Base-by-base conservation (phyloP, 2,797 vertebrate species). In the Glyptemys insculpta region DNA sequence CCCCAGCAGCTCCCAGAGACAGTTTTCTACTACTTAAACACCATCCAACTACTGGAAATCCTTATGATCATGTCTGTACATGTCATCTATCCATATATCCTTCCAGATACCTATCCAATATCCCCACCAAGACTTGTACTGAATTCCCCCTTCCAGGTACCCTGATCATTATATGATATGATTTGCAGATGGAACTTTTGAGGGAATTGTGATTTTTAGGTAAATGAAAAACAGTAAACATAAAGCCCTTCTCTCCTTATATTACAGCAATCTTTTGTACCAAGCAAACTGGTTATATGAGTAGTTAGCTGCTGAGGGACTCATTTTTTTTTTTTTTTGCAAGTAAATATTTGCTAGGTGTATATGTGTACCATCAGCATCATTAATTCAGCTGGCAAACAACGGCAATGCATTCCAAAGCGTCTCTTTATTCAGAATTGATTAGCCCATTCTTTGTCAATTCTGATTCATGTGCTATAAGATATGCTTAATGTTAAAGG, bases 301-400 rank as follows among this genome's bases (percentile, higher is more conserved):
- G 56, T 83, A 47, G 78, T 68, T 86, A 90, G 37, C 8, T 2
- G 1, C 10, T 81, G 23, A 95, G n/a, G 18, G 95, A 96, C 88
- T 19, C 10, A 1, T 12, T 57, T 57, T 11, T 81, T 86, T 89
- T 50, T 50, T 15, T 50, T 50, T 50, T 50, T 47, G 47, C 72
- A 78, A 19, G 52, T 84, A 94, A 95, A 93, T 95, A 93, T 96
- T 96, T 96, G 16, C 27, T 25, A 50, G 85, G 21, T n/a, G 10
- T 47, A 44, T 94, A 83, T 81, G 91, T 92, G 95, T 85, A 86
- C 12, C 25, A 74, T 89, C 59, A 76, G 0, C 3, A 52, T 54
- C 5, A 44, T 59, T n/a, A 95, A 37, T 52, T 81, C 82, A 83
- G 12, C 27, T 92, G 5, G 0, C 12, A 91, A 57, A 79, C 41